These are phyloP conservation scores for Phocides pigmalion DNA, from an alignment of 1,140 invertebrate genomes.

Conservation along the genomic window DNA sequence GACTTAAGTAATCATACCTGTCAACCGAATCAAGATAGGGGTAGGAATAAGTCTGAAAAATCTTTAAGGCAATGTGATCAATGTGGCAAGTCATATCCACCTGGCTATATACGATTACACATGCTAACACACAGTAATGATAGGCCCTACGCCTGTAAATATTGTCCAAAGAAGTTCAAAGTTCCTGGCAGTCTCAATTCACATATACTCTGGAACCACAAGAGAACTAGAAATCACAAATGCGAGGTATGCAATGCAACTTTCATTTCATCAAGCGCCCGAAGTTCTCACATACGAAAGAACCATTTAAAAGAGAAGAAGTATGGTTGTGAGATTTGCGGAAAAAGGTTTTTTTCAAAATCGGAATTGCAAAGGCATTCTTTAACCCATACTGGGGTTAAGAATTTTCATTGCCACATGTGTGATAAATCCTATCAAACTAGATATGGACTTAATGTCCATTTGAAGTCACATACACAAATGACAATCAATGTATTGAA, in stretches of 20 bases:
- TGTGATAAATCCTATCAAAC: slow-evolving; percentile 81
- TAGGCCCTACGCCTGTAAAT: slow-evolving; percentile 73
- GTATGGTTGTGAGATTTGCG: slow-evolving; percentile 73
- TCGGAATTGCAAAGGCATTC: slow-evolving; percentile 75
- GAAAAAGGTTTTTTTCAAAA: slow-evolving; percentile 76
- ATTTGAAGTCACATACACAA: slow-evolving; percentile 73
- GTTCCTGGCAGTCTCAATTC: slow-evolving; percentile 75
- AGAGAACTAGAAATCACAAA: slow-evolving; percentile 73
- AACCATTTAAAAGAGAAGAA: slow-evolving; percentile 81
- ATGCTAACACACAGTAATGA: slow-evolving; percentile 76
- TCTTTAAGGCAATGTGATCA: slow-evolving; percentile 74
- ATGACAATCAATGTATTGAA: slow-evolving; percentile 35
- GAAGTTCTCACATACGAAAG: slow-evolving; percentile 74
- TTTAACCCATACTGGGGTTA: slow-evolving; percentile 74
- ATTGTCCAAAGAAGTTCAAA: slow-evolving; percentile 80
- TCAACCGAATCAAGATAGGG: slow-evolving; percentile 56
- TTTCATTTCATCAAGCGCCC: slow-evolving; percentile 76
- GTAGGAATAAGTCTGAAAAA: slow-evolving; percentile 60
- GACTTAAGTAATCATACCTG: slow-evolving; percentile 65
- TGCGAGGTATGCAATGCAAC: slow-evolving; percentile 77
- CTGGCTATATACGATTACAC: slow-evolving; percentile 76
- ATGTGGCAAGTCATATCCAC: slow-evolving; percentile 79
- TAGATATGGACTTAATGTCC: slow-evolving; percentile 76
- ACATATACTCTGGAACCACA: slow-evolving; percentile 79
- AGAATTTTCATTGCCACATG: slow-evolving; percentile 77